Conservation (phyloP, 2,888 invertebrate genomes). For the Sesamia inferens region DNA sequence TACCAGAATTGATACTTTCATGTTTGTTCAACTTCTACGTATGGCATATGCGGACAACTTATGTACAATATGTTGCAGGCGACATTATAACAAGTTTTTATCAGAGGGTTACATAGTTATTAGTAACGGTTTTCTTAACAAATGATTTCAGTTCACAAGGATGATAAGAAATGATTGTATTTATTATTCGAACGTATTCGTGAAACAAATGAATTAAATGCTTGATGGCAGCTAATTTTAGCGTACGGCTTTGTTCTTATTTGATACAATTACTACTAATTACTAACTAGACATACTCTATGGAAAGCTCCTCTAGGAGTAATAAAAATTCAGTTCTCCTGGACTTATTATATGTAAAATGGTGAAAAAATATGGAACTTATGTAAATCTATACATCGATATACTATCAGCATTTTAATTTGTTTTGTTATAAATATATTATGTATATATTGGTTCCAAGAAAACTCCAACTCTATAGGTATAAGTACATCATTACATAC, state of each 20-base stretch:
- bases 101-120: constrained; percentile 23
- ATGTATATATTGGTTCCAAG: background rate
- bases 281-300: no score
- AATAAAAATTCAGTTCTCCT: background rate
- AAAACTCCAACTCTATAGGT: background rate
- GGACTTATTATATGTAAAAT: background rate
- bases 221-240: constrained; percentile 3
- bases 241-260: background rate
- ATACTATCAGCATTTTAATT: background rate
- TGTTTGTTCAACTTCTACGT: constrained; percentile 32
- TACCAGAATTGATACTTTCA: constrained; percentile 34
- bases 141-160: constrained; percentile 31
- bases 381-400: background rate
- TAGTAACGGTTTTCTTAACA: constrained; percentile 32
- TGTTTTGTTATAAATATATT: background rate
- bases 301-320: background rate
- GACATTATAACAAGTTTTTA: constrained; percentile 19
- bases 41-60: constrained; percentile 7
- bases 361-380: no score
- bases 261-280: background rate
- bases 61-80: constrained; percentile 8
- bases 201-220: constrained; percentile 22
- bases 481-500: no score
- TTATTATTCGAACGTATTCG: constrained; percentile 6
- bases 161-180: constrained; percentile 14